phyloP scores from a whole-genome alignment of 2,113 vertebrate species.

The Poicephalus gulielmi region DNA sequence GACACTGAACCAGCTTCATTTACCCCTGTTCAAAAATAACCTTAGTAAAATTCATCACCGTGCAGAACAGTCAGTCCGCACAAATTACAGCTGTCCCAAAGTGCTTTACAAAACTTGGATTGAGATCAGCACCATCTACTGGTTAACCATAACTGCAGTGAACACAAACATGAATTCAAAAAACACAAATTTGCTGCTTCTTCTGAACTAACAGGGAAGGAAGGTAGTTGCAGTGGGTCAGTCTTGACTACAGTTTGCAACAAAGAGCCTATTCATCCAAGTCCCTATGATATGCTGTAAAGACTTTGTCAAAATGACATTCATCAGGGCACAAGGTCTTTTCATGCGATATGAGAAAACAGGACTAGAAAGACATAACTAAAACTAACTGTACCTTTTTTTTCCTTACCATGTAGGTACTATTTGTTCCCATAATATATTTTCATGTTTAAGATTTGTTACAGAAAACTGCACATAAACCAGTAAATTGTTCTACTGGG shows the following conservation, averaged over 20 bases:
- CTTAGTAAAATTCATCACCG: neutral
- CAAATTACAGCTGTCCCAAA: neutral
- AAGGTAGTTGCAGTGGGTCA: neutral
- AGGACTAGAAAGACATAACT: neutral
- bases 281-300: neutral
- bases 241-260: neutral
- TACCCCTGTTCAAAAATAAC: neutral
- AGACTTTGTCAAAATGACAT: neutral
- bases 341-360: neutral
- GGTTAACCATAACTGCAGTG: neutral
- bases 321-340: neutral
- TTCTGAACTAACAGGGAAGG: slow-evolving; percentile 8
- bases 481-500: neutral
- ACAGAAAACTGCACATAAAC: neutral
- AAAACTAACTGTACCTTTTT: neutral
- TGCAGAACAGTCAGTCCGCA: neutral
- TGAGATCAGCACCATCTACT: neutral
- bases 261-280: neutral
- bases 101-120: neutral
- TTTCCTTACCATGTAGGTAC: neutral
- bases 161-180: neutral
- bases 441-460: neutral
- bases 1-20: fast-evolving
- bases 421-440: neutral
- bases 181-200: neutral